Evolutionary conservation across 2,797 vertebrate genomes (phyloP).

Genomic region (Valencia hispanica): DNA sequence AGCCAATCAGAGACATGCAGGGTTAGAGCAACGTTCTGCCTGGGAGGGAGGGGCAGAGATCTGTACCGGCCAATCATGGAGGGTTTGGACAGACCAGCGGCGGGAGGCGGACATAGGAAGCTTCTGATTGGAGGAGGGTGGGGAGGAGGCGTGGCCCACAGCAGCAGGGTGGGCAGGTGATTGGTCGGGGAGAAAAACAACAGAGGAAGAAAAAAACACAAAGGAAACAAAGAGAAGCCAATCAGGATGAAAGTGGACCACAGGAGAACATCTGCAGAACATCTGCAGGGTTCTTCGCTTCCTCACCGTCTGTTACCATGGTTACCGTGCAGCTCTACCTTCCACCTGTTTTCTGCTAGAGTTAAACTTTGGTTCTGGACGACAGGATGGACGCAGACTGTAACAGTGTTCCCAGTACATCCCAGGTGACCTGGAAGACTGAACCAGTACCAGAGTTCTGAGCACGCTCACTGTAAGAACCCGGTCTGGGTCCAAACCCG

Average conservation of each 20-base stretch:
- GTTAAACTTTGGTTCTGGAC: background rate
- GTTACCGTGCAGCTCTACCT: background rate
- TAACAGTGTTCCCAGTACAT: no score
- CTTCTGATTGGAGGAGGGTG: constrained; percentile 86
- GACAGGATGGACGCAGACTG: no score
- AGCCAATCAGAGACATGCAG: constrained; percentile 48
- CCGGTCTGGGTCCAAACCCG: background rate
- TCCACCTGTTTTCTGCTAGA: background rate
- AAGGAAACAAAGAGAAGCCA: constrained; percentile 35
- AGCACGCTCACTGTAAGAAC: background rate
- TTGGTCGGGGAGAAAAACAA: constrained; percentile 39
- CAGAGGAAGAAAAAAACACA: constrained; percentile 27
- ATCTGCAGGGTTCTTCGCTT: constrained; percentile 1
- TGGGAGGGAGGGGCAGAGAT: constrained; percentile 50
- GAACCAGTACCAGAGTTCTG: background rate
- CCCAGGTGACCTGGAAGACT: no score
- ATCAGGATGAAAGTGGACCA: constrained; percentile 44
- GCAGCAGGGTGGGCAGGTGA: constrained; percentile 45
- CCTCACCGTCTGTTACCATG: constrained; percentile 1
- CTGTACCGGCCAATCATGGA: constrained; percentile 98
- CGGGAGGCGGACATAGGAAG: constrained; percentile 91
- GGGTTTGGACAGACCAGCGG: constrained; percentile 97
- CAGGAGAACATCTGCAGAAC: background rate
- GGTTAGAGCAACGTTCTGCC: background rate
- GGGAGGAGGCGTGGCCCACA: constrained; percentile 68